Conservation (phyloP, 2,797 vertebrate genomes). For the Halcyon badia region DNA sequence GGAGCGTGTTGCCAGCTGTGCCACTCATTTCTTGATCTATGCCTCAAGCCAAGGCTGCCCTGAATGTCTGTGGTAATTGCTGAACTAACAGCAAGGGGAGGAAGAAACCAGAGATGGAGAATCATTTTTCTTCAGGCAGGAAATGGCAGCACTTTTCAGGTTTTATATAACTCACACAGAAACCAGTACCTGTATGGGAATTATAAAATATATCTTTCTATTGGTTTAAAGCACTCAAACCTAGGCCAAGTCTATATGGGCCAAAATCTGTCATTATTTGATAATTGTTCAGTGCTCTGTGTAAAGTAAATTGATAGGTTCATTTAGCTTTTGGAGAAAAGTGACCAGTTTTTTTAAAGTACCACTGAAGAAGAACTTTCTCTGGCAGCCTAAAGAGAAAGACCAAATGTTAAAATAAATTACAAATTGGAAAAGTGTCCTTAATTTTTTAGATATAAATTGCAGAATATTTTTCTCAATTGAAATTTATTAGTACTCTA, state of each 20-base stretch:
- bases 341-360: neutral
- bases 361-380: neutral
- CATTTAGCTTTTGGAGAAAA: neutral
- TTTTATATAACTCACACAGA: neutral
- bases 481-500: neutral
- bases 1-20: neutral
- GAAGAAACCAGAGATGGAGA: neutral
- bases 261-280: neutral
- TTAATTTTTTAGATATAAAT: neutral
- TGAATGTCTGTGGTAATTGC: neutral
- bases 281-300: neutral
- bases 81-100: neutral
- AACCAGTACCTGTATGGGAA: accelerated
- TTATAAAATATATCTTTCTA: neutral
- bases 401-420: neutral
- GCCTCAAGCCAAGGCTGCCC: neutral
- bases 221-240: neutral
- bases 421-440: neutral
- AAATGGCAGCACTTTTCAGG: neutral
- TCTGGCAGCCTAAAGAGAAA: neutral
- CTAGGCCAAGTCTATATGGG: neutral
- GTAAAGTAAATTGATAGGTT: neutral
- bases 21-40: neutral
- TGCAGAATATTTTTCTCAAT: neutral
- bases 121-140: neutral